Conservation (phyloP, 2,113 vertebrate genomes). For the Puntigrus tetrazona region DNA sequence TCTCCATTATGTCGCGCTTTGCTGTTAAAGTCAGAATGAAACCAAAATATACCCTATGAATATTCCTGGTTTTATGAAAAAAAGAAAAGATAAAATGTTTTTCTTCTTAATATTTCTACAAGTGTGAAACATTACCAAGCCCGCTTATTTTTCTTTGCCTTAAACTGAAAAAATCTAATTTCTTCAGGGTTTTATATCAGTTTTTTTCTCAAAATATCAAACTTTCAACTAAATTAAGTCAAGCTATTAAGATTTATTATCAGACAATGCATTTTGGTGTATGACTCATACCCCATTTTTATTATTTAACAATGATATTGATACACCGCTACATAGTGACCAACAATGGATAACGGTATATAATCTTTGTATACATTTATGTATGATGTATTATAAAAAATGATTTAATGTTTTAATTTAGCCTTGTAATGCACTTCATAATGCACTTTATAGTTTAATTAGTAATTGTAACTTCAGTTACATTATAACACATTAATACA, state of each 20-base stretch:
- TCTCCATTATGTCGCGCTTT: not conserved
- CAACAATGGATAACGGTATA: not conserved
- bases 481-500: too few species aligned
- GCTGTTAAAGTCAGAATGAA: not conserved
- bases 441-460: too few species aligned
- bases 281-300: not conserved
- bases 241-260: not conserved
- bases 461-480: too few species aligned
- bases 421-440: too few species aligned
- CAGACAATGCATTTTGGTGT: not conserved
- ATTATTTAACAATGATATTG: not conserved
- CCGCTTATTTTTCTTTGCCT: not conserved
- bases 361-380: too few species aligned
- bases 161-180: not conserved
- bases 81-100: not conserved
- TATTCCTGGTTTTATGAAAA: not conserved
- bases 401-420: too few species aligned
- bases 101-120: not conserved
- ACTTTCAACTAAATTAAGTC: not conserved
- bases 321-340: not conserved
- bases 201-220: not conserved
- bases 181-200: not conserved
- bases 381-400: too few species aligned
- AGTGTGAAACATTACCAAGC: not conserved
- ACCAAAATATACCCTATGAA: not conserved